phyloP scores from a whole-genome alignment of 2,888 invertebrate species.

The Andricus quercusramuli region DNA sequence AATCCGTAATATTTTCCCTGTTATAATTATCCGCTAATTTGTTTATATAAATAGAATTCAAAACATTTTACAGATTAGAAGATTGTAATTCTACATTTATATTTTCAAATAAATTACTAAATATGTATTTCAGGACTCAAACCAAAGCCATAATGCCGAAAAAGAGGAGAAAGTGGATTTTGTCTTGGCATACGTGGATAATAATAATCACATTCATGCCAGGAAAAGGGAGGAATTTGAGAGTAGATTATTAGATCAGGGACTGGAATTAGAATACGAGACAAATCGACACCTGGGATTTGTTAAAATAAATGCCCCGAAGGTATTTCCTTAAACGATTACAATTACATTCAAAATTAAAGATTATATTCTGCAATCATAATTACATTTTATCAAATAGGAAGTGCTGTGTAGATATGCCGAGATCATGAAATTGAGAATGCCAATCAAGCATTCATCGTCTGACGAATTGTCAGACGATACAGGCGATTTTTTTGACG shows the following conservation, averaged over 20 bases:
- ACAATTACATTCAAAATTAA: neutral
- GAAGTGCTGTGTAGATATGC: constrained; percentile 87
- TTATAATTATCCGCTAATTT: too few relatives aligned
- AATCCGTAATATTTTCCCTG: too few relatives aligned
- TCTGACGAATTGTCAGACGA: constrained; percentile 57
- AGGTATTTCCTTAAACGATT: constrained; percentile 59
- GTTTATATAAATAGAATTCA: too few relatives aligned
- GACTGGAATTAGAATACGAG: constrained; percentile 83
- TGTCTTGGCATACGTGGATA: constrained; percentile 82
- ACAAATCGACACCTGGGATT: constrained; percentile 84
- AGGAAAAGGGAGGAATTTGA: constrained; percentile 77
- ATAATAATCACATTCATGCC: constrained; percentile 69
- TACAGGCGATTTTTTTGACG: constrained; percentile 76
- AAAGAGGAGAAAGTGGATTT: constrained; percentile 81
- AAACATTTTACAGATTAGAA: too few relatives aligned
- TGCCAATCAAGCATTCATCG: constrained; percentile 84
- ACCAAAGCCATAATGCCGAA: constrained; percentile 46
- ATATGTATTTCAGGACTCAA: neutral
- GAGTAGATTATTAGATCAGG: constrained; percentile 78
- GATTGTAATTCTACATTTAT: too few relatives aligned
- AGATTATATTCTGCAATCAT: neutral
- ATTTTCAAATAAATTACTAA: neutral
- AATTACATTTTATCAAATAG: constrained; percentile 50
- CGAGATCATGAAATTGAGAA: constrained; percentile 87
- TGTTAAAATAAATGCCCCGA: constrained; percentile 87